Evolutionary conservation across 1,140 invertebrate species (phyloP), one percentile per base, ranked within the genome.

Genomic region (Odontomachus brunneus): DNA sequence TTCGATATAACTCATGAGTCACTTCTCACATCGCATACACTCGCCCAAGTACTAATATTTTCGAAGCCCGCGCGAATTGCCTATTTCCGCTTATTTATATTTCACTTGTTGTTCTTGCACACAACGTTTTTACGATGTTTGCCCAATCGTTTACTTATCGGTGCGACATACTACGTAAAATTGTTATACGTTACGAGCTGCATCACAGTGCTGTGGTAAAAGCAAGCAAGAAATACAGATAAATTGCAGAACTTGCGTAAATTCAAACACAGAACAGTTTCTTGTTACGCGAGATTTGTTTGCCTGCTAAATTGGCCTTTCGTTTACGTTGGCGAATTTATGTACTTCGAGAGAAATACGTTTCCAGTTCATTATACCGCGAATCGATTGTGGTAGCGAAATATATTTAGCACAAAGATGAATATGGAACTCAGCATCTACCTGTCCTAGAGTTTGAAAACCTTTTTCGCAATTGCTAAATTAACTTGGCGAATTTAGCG

Each of bases 211-310:
- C 14, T 62, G n/a, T n/a, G 59, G 17, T 33, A 62, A 0, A 33
- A 15, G 26, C 59, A 14, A 59, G 14, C 59, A 26, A 73, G 14
- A 62, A 0, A 0, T 62, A 14, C 7, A 60, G 15, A 57, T 72
- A 12, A 74, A 74, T 48, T 62, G 38, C 0, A 29, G 12, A 63
- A 75, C 19, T 4, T 63, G n/a, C 26, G 51, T n/a, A 72, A 72
- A 12, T n/a, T 29, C 14, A 60, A 74, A 26, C 3, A 15, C n/a
- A 60, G 7, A 74, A 29, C 26, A 17, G 26, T n/a, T 62, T 12
- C 9, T 60, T 44, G 5, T 74, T 74, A 48, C 22, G 5, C 1
- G 3, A 15, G 9, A 38, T 7, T 49, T 29, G 38, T 60, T 60
- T 57, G 51, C 15, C 33, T 15, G 55, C 55, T 38, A 38, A 1